Evolutionary conservation across 2,888 invertebrate species (phyloP), one percentile per base, ranked within the genome.

Genomic region (Odontothrips loti): DNA sequence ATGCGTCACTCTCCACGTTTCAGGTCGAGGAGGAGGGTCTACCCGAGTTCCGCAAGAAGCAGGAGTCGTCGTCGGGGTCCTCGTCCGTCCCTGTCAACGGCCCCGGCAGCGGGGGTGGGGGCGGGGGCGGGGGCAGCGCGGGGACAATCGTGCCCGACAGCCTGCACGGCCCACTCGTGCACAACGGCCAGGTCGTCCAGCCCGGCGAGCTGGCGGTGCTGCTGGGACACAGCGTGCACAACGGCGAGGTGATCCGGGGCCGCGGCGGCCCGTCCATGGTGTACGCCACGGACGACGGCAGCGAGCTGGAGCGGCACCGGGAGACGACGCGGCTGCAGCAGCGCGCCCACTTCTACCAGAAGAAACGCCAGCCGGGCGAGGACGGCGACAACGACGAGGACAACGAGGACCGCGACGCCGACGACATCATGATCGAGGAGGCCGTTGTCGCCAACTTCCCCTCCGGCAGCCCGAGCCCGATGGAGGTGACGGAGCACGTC

Each of bases 11-110:
- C 34, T 43, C 34, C 34, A 43, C 34, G 58, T 58, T 27, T n/a
- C 94, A 95, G 87, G 94, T 95, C 9, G 95, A 95, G 88, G 95
- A 95, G 86, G 95, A 95, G 86, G 95, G 95, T 6, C 89, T 95
- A 10, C 92, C 93, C 23, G 94, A 94, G 82, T 82, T 84, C 48
- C 83, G 83, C 29, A 83, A 84, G 80, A 84, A 84, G 81, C 81
- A 82, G 78, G 80, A 75, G 68, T 75, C 68, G 27, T 75, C 68
- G 11, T 23, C 23, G 23, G 68, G 68, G 58, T 58, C 58, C 0
- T 58, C 58, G 15, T 58, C 58, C 15, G 17, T 43, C 58, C 23
- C 27, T 23, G 63, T 20, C 17, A n/a, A 1, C 63, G 8, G 8
- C 51, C 1, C 68, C 68, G 68, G 63, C 20, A 20, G 63, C 63